A percentile compares a stretch with the other conserved stretches of the same genome.
These are phyloP conservation scores for Bhutanitis thaidina DNA, from an alignment of 2,888 invertebrate genomes.

Conservation along the genomic window DNA sequence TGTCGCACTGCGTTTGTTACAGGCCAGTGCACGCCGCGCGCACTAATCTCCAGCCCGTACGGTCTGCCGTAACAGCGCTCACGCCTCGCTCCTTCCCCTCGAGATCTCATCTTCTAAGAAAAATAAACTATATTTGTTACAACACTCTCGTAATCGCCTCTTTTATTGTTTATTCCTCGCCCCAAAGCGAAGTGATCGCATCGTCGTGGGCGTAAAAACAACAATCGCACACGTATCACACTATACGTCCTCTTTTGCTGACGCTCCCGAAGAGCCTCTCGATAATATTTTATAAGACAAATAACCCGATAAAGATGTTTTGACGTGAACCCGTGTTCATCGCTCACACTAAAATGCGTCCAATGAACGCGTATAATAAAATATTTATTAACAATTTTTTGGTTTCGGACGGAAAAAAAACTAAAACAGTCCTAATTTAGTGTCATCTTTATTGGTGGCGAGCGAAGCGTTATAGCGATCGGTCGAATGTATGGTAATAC, in stretches of 20 bases:
- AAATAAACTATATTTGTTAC: slow-evolving; percentile 74
- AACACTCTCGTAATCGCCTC: slow-evolving; percentile 72
- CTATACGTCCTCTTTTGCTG: slow-evolving; percentile 76
- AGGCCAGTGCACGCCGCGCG: slow-evolving; percentile 57
- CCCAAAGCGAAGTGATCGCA: slow-evolving; percentile 69
- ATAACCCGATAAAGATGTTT: slow-evolving; percentile 80
- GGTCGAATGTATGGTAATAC: slow-evolving; percentile 53
- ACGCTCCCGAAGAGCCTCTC: slow-evolving; percentile 76
- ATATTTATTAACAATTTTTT: slow-evolving; percentile 74
- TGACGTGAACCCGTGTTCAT: slow-evolving; percentile 79
- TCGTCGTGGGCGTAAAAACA: slow-evolving; percentile 74
- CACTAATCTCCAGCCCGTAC: slow-evolving; percentile 58
- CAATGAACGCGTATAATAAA: slow-evolving; percentile 75
- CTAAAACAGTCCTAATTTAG: slow-evolving; percentile 69
- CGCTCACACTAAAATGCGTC: slow-evolving; percentile 78
- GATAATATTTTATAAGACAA: slow-evolving; percentile 81
- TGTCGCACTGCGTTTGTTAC: slow-evolving; percentile 66
- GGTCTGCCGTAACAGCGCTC: slow-evolving; percentile 52
- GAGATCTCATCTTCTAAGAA: slow-evolving; percentile 61
- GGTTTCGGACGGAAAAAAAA: slow-evolving; percentile 59
- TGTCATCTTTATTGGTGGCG: slow-evolving; percentile 75
- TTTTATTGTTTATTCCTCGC: slow-evolving; percentile 74
- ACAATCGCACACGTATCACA: slow-evolving; percentile 71
- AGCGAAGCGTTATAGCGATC: slow-evolving; percentile 72
- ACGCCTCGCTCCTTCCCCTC: slow-evolving; percentile 51